phyloP scores from a whole-genome alignment of 2,797 vertebrate genomes.

The Botia almorhae region DNA sequence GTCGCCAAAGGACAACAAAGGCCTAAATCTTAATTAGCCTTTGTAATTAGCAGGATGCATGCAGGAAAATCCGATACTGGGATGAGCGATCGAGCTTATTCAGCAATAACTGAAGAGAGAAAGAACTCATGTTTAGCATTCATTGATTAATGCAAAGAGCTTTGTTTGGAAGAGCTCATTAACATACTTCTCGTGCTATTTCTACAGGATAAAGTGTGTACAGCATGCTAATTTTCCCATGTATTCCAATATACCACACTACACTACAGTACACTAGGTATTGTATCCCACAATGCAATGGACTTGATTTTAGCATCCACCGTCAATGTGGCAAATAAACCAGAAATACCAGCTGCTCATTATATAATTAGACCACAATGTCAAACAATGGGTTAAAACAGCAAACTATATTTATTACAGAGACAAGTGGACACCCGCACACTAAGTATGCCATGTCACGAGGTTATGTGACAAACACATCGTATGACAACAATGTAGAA shows the following conservation, averaged over 20 bases:
- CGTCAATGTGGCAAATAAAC: not conserved
- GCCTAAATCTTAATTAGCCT: constrained; percentile 73
- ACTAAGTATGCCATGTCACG: not conserved
- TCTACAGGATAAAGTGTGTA: not conserved
- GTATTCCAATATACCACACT: not conserved
- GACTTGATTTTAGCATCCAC: not conserved
- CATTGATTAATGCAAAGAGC: constrained; percentile 17
- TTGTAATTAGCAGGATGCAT: constrained; percentile 56
- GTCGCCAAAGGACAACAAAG: constrained; percentile 71
- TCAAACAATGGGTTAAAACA: not conserved
- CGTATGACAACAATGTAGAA: not conserved
- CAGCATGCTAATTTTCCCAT: not conserved
- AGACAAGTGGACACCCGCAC: not conserved
- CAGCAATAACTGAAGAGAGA: constrained; percentile 29
- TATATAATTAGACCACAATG: not conserved
- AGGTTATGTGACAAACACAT: not conserved
- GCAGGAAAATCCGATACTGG: constrained; percentile 22
- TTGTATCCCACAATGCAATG: not conserved
- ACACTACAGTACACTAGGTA: not conserved
- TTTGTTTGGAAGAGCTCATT: not conserved
- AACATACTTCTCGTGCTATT: not conserved
- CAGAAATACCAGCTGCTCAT: not conserved
- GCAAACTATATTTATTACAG: not conserved
- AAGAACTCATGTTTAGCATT: constrained; percentile 15
- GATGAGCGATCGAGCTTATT: constrained; percentile 5